These are phyloP conservation scores for Bruchidius siliquastri DNA, from an alignment of 2,888 invertebrate species.

Conservation along the genomic window DNA sequence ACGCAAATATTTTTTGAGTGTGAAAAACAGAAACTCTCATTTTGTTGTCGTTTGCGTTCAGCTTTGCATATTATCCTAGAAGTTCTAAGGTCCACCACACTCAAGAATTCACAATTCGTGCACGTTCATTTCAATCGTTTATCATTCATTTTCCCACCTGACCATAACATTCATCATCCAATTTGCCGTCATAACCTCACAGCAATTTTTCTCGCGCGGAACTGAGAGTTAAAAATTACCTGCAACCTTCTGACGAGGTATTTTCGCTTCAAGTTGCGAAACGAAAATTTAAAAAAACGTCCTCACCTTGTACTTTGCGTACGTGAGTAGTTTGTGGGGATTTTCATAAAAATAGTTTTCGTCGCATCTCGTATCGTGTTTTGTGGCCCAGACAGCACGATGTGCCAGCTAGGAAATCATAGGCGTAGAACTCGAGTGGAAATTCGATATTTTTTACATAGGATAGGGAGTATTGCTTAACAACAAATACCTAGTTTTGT, in stretches of 20 bases:
- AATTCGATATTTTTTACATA: too few relatives aligned
- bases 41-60: too few relatives aligned
- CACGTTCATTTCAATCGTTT: not conserved
- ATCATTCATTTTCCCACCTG: not conserved
- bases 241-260: not conserved
- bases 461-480: too few relatives aligned
- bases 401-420: not conserved
- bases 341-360: not conserved
- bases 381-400: not conserved
- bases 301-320: not conserved
- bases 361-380: not conserved
- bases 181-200: not conserved
- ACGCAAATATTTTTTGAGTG: too few relatives aligned
- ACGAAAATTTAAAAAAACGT: not conserved
- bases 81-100: too few relatives aligned
- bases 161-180: not conserved
- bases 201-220: not conserved
- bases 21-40: too few relatives aligned
- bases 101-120: too few relatives aligned
- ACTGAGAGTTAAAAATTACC: not conserved
- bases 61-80: too few relatives aligned
- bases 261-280: not conserved
- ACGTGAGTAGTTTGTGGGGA: not conserved
- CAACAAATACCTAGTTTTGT: too few relatives aligned
- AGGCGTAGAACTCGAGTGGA: not conserved